Conservation (phyloP, 1,140 invertebrate species). For the Euglossa dilemma region DNA sequence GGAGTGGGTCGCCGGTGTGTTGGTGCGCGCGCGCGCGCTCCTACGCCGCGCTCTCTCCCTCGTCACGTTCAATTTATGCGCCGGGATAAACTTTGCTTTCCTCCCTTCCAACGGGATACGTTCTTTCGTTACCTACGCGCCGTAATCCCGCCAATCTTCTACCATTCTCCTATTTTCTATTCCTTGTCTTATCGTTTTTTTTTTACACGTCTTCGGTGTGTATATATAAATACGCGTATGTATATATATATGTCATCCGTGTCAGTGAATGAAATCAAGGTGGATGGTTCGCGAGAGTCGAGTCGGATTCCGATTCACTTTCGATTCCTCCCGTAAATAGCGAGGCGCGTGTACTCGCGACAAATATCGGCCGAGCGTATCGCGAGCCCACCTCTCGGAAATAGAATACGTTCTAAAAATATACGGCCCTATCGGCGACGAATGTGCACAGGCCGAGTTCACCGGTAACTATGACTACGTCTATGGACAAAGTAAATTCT, state of each 20-base stretch:
- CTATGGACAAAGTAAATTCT: background rate
- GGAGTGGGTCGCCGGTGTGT: slow-evolving; percentile 56
- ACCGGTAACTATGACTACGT: background rate
- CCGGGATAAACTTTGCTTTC: slow-evolving; percentile 7
- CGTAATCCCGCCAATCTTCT: background rate
- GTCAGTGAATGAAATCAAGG: slow-evolving; percentile 8
- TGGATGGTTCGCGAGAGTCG: background rate
- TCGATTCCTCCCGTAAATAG: slow-evolving; percentile 17
- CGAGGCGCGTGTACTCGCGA: slow-evolving; percentile 18
- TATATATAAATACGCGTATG: too few species aligned
- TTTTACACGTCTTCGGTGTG: too few species aligned
- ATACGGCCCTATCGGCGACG: slow-evolving; percentile 18
- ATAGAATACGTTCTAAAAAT: slow-evolving; percentile 34
- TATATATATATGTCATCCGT: too few species aligned
- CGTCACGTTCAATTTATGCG: slow-evolving; percentile 26
- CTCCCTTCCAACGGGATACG: slow-evolving; percentile 2
- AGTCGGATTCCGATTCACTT: slow-evolving; percentile 22
- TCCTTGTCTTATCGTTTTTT: too few species aligned
- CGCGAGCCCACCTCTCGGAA: slow-evolving; percentile 12
- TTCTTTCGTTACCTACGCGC: background rate
- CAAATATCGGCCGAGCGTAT: slow-evolving; percentile 13
- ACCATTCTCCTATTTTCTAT: too few species aligned
- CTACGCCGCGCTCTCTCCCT: background rate
- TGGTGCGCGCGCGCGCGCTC: background rate
- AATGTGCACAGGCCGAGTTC: background rate